Evolutionary conservation across 1,140 invertebrate genomes (phyloP).

Genomic region (Saccostrea glomerata): DNA sequence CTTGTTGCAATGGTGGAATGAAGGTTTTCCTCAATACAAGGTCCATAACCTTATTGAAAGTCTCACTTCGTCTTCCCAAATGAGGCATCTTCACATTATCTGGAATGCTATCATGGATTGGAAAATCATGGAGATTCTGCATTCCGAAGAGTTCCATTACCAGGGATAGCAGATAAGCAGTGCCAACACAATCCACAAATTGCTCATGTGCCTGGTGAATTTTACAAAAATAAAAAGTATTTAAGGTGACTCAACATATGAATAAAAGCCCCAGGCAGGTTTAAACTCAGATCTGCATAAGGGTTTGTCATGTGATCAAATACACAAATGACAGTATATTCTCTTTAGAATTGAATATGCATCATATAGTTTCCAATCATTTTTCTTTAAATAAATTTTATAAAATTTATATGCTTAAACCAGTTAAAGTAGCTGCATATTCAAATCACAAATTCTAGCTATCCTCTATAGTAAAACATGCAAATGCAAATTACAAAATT

Average conservation of each 20-base stretch:
- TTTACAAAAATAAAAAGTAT: too few species aligned
- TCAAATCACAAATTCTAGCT: neutral
- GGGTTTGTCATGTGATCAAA: too few species aligned
- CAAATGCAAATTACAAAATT: neutral
- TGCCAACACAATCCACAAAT: constrained; percentile 8
- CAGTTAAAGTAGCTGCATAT: too few species aligned
- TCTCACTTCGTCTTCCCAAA: neutral
- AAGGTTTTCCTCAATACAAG: neutral
- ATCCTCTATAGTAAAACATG: neutral
- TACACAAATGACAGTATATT: too few species aligned
- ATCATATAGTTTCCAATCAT: too few species aligned
- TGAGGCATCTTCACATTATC: too few species aligned
- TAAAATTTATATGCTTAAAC: too few species aligned
- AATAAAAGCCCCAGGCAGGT: too few species aligned
- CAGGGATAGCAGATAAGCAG: constrained; percentile 17
- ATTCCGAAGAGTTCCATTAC: constrained; percentile 40
- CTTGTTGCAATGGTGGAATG: neutral
- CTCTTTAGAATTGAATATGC: too few species aligned
- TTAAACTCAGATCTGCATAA: too few species aligned
- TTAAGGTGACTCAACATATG: too few species aligned
- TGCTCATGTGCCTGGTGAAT: constrained; percentile 36
- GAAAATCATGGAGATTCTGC: constrained; percentile 9
- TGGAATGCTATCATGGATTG: neutral
- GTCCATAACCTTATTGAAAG: neutral
- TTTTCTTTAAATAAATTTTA: too few species aligned